Evolutionary conservation across 1,140 invertebrate species (phyloP), one percentile per base, ranked within the genome.

Genomic region (Brachionus calyciflorus): DNA sequence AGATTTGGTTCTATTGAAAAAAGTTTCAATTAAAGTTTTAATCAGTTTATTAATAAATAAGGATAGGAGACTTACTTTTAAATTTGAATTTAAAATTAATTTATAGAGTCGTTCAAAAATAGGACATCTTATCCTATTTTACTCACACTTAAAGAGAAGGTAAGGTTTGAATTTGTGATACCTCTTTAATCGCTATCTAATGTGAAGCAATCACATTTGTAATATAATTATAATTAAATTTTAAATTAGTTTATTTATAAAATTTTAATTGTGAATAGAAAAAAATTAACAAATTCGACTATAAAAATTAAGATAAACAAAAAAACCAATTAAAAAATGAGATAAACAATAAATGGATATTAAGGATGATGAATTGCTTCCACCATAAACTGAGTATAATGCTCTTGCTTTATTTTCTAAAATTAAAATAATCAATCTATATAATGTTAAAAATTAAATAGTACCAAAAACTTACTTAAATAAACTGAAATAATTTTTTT

Each of bases 381-480:
- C 40, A 3, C 40, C 60, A 65, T 65, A 65, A 44, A 12, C 37
- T 44, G 60, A 65, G 24, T 41, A 26, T 14, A 73, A 55, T n/a
- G 69, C 69, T 49, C 69, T 24, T 73, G 69, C 46, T 51, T 55
- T 37, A 33, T 73, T 73, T 48, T 51, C 69, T 73, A 26, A 65
- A 73, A 30, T 12, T 28, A 41, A 51, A 51, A 33, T 33, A n/a
- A n/a, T 17, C 48, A 14, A 53, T 33, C 19, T 41, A 37, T 26
- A 9, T 30, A 9, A 28, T 10, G 10, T 40, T 3, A 37, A 55
- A 41, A 24, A 3, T 44, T 65, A 30, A 55, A 12, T 57, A 33
- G n/a, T 57, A 33, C 5, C 3, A 33, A 33, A 73, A 48, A 48
- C 46, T 30, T 73, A 73, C 69, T 73, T 49, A 73, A 41, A 51